A percentile compares a stretch with the other conserved stretches of the same genome.
Evolutionary conservation across 2,797 vertebrate genomes (phyloP).

Genomic region (Scleropages formosus): DNA sequence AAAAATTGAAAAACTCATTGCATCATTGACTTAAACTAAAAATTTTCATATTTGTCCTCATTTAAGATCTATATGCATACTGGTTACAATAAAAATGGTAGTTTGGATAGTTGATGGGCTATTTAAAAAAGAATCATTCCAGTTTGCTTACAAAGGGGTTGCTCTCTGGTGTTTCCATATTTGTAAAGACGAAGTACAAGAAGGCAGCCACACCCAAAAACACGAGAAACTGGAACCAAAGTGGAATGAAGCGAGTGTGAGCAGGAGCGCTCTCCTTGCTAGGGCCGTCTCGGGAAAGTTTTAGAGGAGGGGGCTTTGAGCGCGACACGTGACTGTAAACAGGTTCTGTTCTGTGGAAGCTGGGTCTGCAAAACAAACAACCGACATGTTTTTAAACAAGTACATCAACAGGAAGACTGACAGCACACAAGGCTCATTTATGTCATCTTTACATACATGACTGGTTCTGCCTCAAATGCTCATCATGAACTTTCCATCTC

Average conservation of each 20-base stretch:
- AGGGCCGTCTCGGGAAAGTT: constrained; percentile 29
- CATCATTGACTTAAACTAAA: too few relatives aligned
- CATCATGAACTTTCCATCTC: too few relatives aligned
- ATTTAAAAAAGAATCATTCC: constrained; percentile 22
- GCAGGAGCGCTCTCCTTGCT: constrained; percentile 23
- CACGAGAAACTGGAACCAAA: constrained; percentile 51
- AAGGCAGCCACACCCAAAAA: constrained; percentile 52
- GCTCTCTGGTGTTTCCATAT: constrained; percentile 40
- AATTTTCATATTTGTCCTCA: too few relatives aligned
- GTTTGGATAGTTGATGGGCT: background rate
- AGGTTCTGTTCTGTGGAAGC: constrained; percentile 34
- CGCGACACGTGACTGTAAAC: constrained; percentile 40
- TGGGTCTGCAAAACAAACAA: constrained; percentile 42
- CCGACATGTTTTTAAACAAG: constrained; percentile 3
- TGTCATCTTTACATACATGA: background rate
- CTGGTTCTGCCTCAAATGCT: too few relatives aligned
- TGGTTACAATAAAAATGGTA: background rate
- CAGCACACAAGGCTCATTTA: background rate
- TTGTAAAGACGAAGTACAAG: constrained; percentile 55
- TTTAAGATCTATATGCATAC: too few relatives aligned
- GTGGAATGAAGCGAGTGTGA: constrained; percentile 30
- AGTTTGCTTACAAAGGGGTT: constrained; percentile 29
- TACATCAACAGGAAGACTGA: too few relatives aligned
- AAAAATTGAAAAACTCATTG: too few relatives aligned
- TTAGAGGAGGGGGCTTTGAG: constrained; percentile 28